Conservation (phyloP, 1,140 invertebrate genomes). For the Bombus consobrinus region DNA sequence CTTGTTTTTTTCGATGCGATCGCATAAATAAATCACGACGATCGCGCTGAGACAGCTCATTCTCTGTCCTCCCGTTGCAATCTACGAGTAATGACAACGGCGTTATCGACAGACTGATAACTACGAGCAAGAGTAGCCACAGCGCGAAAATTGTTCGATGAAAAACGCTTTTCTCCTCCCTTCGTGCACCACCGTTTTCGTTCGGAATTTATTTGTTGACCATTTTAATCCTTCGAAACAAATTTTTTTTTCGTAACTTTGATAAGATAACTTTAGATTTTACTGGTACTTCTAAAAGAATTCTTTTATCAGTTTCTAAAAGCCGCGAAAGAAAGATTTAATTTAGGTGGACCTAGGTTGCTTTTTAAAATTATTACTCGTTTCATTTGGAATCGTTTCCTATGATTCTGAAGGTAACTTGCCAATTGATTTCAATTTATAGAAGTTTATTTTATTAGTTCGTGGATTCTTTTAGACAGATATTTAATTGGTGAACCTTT, state of each 20-base stretch:
- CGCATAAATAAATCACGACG: conserved; percentile 46
- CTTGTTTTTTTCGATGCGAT: conserved; percentile 28
- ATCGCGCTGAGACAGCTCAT: conserved; percentile 43
- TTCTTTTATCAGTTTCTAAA: too few relatives aligned
- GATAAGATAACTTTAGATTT: not conserved
- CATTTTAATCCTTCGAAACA: not conserved
- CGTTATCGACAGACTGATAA: conserved; percentile 67
- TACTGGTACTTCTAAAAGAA: too few relatives aligned
- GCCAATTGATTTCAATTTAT: too few relatives aligned
- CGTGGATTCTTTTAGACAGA: too few relatives aligned
- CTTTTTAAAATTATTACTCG: too few relatives aligned
- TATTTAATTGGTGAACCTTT: too few relatives aligned
- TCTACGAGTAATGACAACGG: conserved; percentile 38
- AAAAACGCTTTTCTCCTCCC: conserved; percentile 14
- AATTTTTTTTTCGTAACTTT: not conserved
- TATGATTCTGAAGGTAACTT: too few relatives aligned
- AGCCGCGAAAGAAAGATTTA: too few relatives aligned
- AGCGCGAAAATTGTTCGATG: conserved; percentile 1
- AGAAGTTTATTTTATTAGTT: too few relatives aligned
- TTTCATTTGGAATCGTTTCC: too few relatives aligned
- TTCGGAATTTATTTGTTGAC: not conserved
- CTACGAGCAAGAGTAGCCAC: conserved; percentile 9
- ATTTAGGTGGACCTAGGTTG: too few relatives aligned
- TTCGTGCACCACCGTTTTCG: not conserved
- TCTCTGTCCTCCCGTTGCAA: conserved; percentile 30